Base-by-base conservation (phyloP, 2,888 invertebrate genomes). In the Leptinotarsa haldemani region DNA sequence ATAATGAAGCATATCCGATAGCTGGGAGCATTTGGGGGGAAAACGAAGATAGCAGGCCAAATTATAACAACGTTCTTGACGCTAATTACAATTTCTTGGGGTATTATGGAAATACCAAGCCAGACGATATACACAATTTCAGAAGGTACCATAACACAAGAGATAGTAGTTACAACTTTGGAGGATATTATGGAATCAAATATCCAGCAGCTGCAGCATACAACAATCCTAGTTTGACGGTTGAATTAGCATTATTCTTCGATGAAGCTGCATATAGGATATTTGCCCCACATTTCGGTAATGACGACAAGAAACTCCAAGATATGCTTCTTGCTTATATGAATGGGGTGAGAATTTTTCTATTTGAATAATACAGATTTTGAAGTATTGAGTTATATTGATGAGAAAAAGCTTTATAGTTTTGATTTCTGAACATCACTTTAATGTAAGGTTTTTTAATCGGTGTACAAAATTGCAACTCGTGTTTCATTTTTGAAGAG, bases 301-400 rank as follows among this genome's bases (percentile, higher is more conserved):
- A 91, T 79, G 90, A 93, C 82, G 93, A 93, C 76, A 88, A 88
- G 15, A 91, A 92, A 82, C 86, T 94, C 63, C 88, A 91, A 50
- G 93, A 94, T 83, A 93, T 94, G 93, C 86, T 94, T n/a, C 85
- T 95, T 71, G 94, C 94, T 15, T 94, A 94, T 81, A 90, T 94
- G 80, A 94, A 94, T 85, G 94, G 93, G 80, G 92, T 93, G 88
- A 89, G 89, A 2, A 20, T 56, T 3, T 40, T 40, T 40, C 40
- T 40, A 40, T 12, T 40, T 9, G 9, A 40, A 40, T 9, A 40
- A 40, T 40, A 9, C 40, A 12, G 2, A 40, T 40, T 40, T 40
- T 2, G 40, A 40, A 40, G 40, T 40, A 9, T 40, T 40, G 40
- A 9, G 9, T 40, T 40, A 40, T 40, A 40, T 40, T 40, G 9